These are phyloP conservation scores for Hippasteria phrygiana DNA, from an alignment of 53 echinoderm and acorn worm species.

Conservation along the genomic window DNA sequence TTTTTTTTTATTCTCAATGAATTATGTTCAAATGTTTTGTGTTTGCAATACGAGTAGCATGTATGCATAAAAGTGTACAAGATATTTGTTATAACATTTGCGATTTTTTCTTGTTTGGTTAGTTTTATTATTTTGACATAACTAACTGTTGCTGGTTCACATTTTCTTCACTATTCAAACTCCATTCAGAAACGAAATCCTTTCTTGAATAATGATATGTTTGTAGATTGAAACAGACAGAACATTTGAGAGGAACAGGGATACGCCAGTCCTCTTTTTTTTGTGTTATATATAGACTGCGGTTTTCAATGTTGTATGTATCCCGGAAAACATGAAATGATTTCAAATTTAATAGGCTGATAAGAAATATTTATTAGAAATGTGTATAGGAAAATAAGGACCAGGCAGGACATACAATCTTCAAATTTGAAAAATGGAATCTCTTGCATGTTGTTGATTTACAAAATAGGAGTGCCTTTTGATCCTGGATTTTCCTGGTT, in stretches of 20 bases:
- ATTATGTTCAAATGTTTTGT: no score
- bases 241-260: no score
- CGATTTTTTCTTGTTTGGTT: background rate
- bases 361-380: background rate
- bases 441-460: no score
- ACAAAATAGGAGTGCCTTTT: no score
- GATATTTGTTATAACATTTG: background rate
- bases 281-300: background rate
- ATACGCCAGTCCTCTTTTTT: no score
- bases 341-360: background rate
- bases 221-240: no score
- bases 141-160: background rate
- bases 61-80: no score
- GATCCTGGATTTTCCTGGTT: no score
- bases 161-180: background rate
- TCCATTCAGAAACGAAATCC: background rate
- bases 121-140: background rate
- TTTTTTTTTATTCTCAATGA: no score
- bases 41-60: background rate
- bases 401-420: background rate
- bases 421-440: no score
- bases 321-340: background rate
- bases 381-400: background rate
- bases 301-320: conserved; percentile 11
- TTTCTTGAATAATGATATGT: background rate